A percentile compares a stretch with the other conserved stretches of the same genome.
phyloP scores from a whole-genome alignment of 2,113 vertebrate genomes.

The Eulemur rufifrons region DNA sequence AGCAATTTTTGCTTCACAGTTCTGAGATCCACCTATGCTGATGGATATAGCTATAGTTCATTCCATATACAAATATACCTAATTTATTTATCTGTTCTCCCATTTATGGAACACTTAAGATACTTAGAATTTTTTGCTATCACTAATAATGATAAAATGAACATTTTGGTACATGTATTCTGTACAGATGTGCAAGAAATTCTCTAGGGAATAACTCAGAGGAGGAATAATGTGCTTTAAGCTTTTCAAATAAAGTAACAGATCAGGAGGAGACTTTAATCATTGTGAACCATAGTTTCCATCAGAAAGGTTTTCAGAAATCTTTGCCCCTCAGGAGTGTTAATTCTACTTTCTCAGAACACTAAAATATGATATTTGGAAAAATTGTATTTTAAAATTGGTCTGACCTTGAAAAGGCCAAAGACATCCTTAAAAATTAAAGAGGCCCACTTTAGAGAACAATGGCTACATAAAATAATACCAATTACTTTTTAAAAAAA shows the following conservation, averaged over 20 bases:
- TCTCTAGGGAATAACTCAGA: neutral
- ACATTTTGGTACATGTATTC: neutral
- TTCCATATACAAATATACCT: neutral
- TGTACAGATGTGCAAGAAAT: neutral
- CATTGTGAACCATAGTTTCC: constrained; percentile 43
- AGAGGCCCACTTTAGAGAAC: constrained; percentile 20
- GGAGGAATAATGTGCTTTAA: constrained; percentile 39
- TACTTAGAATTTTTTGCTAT: constrained; percentile 18
- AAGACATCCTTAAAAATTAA: constrained; percentile 51
- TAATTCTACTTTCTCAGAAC: constrained; percentile 44
- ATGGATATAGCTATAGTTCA: neutral
- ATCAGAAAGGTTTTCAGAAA: constrained; percentile 52
- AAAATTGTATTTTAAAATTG: constrained; percentile 57
- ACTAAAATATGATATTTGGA: constrained; percentile 41
- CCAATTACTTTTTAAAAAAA: constrained; percentile 23
- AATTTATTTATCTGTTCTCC: constrained; percentile 10
- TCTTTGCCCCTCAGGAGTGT: constrained; percentile 39
- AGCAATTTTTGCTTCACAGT: neutral
- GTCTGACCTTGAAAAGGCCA: constrained; percentile 50
- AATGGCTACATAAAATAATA: constrained; percentile 40
- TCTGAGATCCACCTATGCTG: neutral
- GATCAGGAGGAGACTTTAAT: constrained; percentile 52
- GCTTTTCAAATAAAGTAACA: constrained; percentile 59
- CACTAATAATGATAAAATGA: constrained; percentile 25
- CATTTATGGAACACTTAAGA: neutral